Conservation (phyloP, 2,113 vertebrate genomes). For the Petromus typicus region DNA sequence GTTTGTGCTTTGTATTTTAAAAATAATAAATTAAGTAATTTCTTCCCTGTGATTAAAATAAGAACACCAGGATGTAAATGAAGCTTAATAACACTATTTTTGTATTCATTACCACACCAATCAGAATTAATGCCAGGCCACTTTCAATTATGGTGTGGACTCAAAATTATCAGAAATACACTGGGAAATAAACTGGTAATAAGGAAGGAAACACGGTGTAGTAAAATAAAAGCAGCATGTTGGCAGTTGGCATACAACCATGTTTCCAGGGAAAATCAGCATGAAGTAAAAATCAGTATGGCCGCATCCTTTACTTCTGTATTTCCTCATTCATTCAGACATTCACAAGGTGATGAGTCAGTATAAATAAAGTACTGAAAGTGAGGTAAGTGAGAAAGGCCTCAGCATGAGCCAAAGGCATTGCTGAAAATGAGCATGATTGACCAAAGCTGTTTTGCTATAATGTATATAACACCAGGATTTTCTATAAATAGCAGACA, state of each 20-base stretch:
- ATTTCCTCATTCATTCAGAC: neutral
- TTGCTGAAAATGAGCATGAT: neutral
- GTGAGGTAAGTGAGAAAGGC: neutral
- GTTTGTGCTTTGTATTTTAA: conserved; percentile 49
- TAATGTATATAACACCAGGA: neutral
- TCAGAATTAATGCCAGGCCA: neutral
- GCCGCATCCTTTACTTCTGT: neutral
- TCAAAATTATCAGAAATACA: neutral
- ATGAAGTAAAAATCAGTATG: neutral
- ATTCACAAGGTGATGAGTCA: neutral
- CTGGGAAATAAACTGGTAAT: neutral
- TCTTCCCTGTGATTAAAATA: neutral
- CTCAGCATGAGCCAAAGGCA: neutral
- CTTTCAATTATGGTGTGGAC: neutral
- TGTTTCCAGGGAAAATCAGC: neutral
- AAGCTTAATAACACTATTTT: neutral
- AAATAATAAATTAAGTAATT: neutral
- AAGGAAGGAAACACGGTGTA: neutral
- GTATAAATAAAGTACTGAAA: too few relatives aligned
- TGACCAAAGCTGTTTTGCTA: neutral
- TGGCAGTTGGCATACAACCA: neutral
- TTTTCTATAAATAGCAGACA: neutral
- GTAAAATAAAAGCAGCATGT: neutral
- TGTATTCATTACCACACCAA: neutral
- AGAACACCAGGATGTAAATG: conserved; percentile 36